Base-by-base conservation (phyloP, 1,140 invertebrate species). In the Plectrocnemia conspersa region DNA sequence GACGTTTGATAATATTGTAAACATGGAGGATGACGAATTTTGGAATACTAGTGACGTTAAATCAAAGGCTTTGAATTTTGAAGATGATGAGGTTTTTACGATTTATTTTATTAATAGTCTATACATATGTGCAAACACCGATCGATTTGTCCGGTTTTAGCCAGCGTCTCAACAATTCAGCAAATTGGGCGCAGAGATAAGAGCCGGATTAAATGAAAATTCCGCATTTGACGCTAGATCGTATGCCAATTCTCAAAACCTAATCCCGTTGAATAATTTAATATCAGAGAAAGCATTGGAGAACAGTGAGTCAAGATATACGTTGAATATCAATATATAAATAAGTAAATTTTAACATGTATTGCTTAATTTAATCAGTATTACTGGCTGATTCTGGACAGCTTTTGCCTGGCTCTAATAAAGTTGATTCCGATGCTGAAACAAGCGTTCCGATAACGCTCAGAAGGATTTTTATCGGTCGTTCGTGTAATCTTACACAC, bases 401-500 rank as follows among this genome's bases (percentile, higher is more conserved):
- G 24, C 35, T 25, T 25, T 45, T 52, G 7, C n/a, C 35, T 3
- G 29, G 46, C 35, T 21, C 22, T 10, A 53, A 49, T 18, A 18
- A 23, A 13, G 10, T 16, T 9, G 13, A 27, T 9, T 13, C 40
- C 33, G 42, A 41, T 23, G n/a, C 24, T n/a, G 22, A 52, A 24
- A 40, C 52, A 10, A 70, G 65, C 0, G 67, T 71, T 9, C 65
- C 69, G 2, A 63, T 68, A 10, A 78, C 78, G 0, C 64, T 79
- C 2, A 74, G 74, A 25, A 68, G 76, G 33, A 56, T 81, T 2
- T 63, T 79, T 2, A 61, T 78, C 1, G 76, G 77, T 0, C 72
- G 78, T 10, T 64, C 64, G 2, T 74, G 68, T 29, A 72, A 75
- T 0, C 52, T 82, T 11, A 74, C 79, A 52, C 62, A 67, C 24